Evolutionary conservation across 2,888 invertebrate genomes (phyloP), one percentile per base, ranked within the genome.

Genomic region (Lochmaea capreae): DNA sequence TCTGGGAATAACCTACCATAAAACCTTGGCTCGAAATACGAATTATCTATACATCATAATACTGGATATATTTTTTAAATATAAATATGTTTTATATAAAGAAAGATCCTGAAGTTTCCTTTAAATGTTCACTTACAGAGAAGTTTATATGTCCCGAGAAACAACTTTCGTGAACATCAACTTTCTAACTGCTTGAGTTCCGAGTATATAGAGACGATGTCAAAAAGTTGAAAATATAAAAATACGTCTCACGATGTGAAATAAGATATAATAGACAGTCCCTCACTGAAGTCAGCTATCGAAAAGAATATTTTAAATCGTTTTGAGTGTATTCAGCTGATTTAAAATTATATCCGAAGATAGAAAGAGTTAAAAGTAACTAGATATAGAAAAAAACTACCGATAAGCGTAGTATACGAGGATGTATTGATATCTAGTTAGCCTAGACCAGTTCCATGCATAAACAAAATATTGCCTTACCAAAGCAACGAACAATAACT

Each of bases 91-190:
- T 8, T 52, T 8, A 5, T 52, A n/a, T 52, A 8, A 52, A 52
- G 14, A 52, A 52, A 8, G 8, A 52, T 46, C 14, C 52, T n/a
- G 8, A 52, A 52, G 14, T 52, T 52, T 52, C 52, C 14, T 52
- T 52, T 16, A 52, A 52, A n/a, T n/a, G 52, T 52, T 52, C n/a
- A 52, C n/a, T 52, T 16, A 52, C 16, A 52, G 8, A n/a, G n/a
- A 52, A 52, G 52, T 52, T 52, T 52, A 52, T 52, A 52, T 52
- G 14, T 52, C 52, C 52, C 52, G 52, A 52, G n/a, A 52, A 52
- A 52, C 52, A 52, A 52, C 52, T 52, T 52, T 52, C 8, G 52
- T n/a, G 52, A 52, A 52, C 14, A 52, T 52, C 14, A 52, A 52
- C 52, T 52, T 49, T 42, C 42, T 42, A 42, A 49, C 46, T 52